These are phyloP conservation scores for Microchirus variegatus DNA, from an alignment of 2,797 vertebrate species.

Conservation along the genomic window DNA sequence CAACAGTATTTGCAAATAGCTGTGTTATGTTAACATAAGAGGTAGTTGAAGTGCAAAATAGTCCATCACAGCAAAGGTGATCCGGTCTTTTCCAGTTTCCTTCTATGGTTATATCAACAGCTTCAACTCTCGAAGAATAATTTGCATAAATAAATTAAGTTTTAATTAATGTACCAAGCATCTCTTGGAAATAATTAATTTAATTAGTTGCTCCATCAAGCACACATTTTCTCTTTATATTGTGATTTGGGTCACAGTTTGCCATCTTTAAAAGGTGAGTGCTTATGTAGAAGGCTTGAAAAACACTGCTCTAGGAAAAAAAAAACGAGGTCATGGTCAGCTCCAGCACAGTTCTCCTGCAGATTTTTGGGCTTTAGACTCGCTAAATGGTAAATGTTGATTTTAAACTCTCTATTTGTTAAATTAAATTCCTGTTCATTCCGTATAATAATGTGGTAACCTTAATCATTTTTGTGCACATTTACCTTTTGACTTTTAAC, in stretches of 20 bases:
- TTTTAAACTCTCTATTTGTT: neutral
- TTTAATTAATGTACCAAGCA: no score
- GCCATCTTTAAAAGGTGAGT: no score
- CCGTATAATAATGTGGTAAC: constrained; percentile 4
- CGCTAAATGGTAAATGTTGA: constrained; percentile 5
- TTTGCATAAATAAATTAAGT: no score
- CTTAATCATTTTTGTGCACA: constrained; percentile 13
- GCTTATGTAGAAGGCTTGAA: no score
- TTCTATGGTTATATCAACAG: neutral
- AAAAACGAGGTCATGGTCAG: constrained; percentile 6
- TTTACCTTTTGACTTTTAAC: constrained; percentile 44
- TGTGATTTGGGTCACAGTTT: no score
- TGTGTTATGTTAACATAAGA: no score
- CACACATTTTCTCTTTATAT: no score
- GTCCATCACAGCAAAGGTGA: no score
- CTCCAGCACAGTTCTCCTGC: neutral
- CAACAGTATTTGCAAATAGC: no score
- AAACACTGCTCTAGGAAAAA: no score
- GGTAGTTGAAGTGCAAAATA: constrained; percentile 2
- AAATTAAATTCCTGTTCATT: constrained; percentile 1
- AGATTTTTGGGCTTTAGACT: constrained; percentile 7
- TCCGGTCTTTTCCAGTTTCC: neutral
- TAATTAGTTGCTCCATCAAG: no score
- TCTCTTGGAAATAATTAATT: no score
- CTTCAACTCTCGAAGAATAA: neutral